Percentiles rank a stretch among this genome's conserved stretches.
Conservation (phyloP, 1,140 invertebrate species). For the Aphaenogaster rudis region DNA sequence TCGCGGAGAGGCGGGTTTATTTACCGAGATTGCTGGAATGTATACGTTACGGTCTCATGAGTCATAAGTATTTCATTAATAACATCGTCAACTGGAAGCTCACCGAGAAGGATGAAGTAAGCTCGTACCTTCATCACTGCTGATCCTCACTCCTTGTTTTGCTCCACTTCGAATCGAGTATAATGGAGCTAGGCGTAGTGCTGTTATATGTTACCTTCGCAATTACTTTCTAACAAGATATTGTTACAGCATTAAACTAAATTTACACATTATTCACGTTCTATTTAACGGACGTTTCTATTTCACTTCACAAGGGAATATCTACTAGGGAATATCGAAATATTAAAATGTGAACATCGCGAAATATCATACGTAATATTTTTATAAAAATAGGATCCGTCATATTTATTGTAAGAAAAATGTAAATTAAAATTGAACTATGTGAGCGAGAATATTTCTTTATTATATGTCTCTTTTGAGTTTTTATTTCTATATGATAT, state of each 20-base stretch:
- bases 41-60: conserved; percentile 90
- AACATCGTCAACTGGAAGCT: conserved; percentile 88
- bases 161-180: neutral
- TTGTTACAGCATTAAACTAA: neutral
- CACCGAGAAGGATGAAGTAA: conserved; percentile 87
- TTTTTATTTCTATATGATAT: neutral
- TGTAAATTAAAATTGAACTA: neutral
- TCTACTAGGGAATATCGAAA: neutral
- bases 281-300: neutral
- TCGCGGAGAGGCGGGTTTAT: conserved; percentile 85
- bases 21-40: conserved; percentile 89
- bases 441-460: neutral
- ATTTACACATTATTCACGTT: neutral
- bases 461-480: neutral
- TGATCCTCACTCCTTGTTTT: neutral
- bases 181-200: neutral
- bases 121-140: conserved; percentile 67
- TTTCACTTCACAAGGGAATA: neutral
- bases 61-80: conserved; percentile 89
- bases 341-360: neutral
- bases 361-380: neutral
- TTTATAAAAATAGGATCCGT: neutral
- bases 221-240: neutral
- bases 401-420: conserved; percentile 10
- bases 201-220: neutral